phyloP scores from a whole-genome alignment of 2,113 vertebrate genomes.

The Melanerpes aurifrons region DNA sequence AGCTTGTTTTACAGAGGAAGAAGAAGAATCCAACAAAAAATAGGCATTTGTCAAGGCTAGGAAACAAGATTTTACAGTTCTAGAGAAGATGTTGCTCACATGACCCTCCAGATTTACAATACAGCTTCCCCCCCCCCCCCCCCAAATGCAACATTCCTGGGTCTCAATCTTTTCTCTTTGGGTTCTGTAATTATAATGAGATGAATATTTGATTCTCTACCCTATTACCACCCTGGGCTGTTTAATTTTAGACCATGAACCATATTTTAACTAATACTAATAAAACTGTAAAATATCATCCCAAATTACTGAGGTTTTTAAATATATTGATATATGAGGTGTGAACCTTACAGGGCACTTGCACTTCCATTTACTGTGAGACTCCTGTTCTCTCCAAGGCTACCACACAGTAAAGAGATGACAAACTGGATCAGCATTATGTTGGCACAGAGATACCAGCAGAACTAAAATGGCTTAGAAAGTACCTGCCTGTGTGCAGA shows the following conservation, averaged over 20 bases:
- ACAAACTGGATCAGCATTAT: neutral
- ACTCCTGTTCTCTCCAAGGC: neutral
- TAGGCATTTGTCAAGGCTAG: neutral
- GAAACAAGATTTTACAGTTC: neutral
- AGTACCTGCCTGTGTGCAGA: neutral
- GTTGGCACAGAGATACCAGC: neutral
- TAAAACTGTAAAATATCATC: slow-evolving; percentile 65
- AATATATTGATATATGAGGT: slow-evolving; percentile 27
- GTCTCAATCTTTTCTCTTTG: slow-evolving; percentile 42
- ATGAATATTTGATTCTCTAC: slow-evolving; percentile 77
- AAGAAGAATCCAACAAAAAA: neutral
- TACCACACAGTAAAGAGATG: neutral
- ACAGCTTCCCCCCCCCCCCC: neutral
- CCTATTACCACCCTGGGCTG: slow-evolving; percentile 72
- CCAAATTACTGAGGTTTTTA: slow-evolving; percentile 56
- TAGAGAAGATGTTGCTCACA: neutral
- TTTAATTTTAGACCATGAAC: slow-evolving; percentile 69
- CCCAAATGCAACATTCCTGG: slow-evolving; percentile 22
- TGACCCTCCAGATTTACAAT: neutral
- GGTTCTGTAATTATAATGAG: slow-evolving; percentile 74
- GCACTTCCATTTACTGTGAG: slow-evolving; percentile 8
- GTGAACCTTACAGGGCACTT: slow-evolving; percentile 16
- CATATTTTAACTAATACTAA: slow-evolving; percentile 65
- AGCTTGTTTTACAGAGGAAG: neutral
- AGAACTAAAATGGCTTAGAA: neutral